phyloP scores from a whole-genome alignment of 2,113 vertebrate genomes.

The Dasyornis broadbenti region DNA sequence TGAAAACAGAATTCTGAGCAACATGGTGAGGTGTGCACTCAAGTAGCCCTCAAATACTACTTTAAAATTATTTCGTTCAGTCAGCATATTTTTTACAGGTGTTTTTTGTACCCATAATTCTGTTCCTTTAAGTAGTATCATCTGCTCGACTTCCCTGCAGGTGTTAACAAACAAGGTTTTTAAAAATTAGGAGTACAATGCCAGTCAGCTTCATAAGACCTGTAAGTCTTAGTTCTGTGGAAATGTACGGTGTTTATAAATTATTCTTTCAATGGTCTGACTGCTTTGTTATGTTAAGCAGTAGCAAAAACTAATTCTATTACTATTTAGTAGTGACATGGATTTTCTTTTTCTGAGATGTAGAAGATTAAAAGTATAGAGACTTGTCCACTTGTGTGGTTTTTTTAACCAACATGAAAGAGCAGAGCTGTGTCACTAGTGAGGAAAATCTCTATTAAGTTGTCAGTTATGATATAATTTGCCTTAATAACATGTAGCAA shows the following conservation, averaged over 20 bases:
- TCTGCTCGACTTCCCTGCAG: neutral
- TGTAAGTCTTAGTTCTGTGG: neutral
- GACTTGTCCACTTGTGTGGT: neutral
- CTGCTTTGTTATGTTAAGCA: neutral
- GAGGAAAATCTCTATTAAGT: constrained; percentile 47
- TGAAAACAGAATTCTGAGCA: neutral
- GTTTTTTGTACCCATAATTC: neutral
- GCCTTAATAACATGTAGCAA: constrained; percentile 12
- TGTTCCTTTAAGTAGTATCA: neutral
- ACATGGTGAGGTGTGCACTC: neutral
- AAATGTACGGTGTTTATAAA: neutral
- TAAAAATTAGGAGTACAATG: neutral
- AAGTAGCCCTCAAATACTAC: neutral
- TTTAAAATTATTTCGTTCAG: neutral
- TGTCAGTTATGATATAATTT: constrained; percentile 51
- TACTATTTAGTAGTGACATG: neutral
- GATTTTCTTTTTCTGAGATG: neutral
- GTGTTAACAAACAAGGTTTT: neutral
- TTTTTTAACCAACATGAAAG: constrained; percentile 9
- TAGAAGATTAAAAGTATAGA: neutral
- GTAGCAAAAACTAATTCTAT: neutral
- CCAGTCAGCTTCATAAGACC: neutral
- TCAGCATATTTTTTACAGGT: neutral
- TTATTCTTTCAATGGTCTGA: neutral
- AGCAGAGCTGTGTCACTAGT: neutral